Conservation (phyloP, 2,797 vertebrate genomes). For the Diceros bicornis region DNA sequence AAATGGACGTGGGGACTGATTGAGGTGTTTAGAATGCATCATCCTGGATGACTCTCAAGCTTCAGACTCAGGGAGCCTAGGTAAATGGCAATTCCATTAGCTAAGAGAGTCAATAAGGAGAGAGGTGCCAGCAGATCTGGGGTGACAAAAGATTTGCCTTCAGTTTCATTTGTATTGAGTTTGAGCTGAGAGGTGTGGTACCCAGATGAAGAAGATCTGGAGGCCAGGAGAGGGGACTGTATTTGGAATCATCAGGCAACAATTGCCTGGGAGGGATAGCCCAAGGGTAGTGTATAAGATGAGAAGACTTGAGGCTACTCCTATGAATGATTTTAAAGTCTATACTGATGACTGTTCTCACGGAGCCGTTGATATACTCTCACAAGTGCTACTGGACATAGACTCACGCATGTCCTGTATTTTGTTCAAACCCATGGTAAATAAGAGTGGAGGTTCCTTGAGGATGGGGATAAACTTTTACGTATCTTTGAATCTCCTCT, state of each 20-base stretch:
- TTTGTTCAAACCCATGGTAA: conserved; percentile 3
- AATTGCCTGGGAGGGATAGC: not conserved
- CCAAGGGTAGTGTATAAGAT: not conserved
- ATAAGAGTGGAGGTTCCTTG: not conserved
- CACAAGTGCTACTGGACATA: not conserved
- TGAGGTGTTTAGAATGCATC: not conserved
- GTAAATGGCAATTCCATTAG: not conserved
- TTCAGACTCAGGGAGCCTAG: not conserved
- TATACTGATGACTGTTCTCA: not conserved
- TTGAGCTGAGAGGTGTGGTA: not conserved
- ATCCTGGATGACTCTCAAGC: not conserved
- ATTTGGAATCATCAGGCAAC: not conserved
- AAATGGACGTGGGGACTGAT: not conserved
- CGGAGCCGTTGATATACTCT: not conserved
- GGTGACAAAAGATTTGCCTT: not conserved
- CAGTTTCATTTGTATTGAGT: not conserved
- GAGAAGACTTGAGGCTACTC: not conserved
- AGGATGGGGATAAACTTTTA: not conserved
- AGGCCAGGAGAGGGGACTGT: not conserved
- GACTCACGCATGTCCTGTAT: not conserved
- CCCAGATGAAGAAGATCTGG: not conserved
- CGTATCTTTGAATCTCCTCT: conserved; percentile 17
- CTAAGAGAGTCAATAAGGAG: not conserved
- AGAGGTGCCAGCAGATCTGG: not conserved
- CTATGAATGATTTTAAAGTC: not conserved